phyloP scores from a whole-genome alignment of 2,888 invertebrate species.

The Ichneumon xanthorius region DNA sequence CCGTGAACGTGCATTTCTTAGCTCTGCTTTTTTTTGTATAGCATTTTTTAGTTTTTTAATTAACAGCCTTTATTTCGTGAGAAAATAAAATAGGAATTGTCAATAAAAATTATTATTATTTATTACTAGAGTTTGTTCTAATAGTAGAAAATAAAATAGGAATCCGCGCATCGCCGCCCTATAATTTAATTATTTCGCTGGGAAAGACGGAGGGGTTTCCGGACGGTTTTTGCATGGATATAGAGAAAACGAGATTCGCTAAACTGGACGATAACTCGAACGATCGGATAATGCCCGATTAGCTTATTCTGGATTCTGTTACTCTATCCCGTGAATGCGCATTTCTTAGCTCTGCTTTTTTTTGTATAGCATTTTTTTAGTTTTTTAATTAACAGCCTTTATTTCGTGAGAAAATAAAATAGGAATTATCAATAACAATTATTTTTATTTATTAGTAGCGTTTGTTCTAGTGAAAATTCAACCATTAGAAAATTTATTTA shows the following conservation, averaged over 20 bases:
- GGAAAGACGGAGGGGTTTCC: background rate
- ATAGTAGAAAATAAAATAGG: no score
- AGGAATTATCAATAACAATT: background rate
- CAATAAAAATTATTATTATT: no score
- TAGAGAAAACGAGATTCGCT: background rate
- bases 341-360: background rate
- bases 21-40: background rate
- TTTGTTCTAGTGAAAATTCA: background rate
- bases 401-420: background rate
- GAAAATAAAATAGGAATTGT: background rate
- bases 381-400: background rate
- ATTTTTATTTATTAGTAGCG: background rate
- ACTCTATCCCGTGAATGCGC: no score
- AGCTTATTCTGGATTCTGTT: background rate
- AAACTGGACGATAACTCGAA: conserved; percentile 29
- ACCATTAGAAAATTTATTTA: no score
- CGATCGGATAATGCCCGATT: conserved; percentile 35
- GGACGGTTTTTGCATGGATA: background rate
- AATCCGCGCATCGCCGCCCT: no score
- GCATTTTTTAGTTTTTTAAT: background rate
- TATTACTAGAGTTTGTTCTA: no score
- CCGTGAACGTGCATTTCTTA: background rate
- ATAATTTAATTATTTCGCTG: conserved; percentile 31
- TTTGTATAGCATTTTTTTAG: background rate
- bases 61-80: background rate